phyloP scores from a whole-genome alignment of 2,888 invertebrate genomes.

The Elegia similella region DNA sequence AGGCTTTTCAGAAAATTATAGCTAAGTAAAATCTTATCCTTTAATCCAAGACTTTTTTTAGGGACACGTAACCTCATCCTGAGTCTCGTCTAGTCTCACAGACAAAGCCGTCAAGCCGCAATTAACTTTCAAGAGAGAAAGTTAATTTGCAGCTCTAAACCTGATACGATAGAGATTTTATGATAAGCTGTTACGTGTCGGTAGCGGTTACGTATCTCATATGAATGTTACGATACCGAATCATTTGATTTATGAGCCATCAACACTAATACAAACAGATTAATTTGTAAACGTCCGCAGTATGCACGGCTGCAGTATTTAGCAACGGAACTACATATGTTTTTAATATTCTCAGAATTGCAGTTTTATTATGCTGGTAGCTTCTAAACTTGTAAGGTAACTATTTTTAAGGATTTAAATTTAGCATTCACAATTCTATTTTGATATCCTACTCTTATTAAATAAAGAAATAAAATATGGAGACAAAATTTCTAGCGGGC shows the following conservation, averaged over 20 bases:
- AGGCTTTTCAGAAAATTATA: too few species aligned
- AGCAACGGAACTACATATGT: too few species aligned
- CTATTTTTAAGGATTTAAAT: too few species aligned
- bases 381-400: too few species aligned
- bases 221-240: neutral
- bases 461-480: too few species aligned
- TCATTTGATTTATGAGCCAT: slow-evolving; percentile 9
- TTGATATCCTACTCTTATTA: too few species aligned
- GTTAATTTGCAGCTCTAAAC: slow-evolving; percentile 32
- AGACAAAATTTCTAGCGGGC: too few species aligned
- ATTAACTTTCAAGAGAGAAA: slow-evolving; percentile 32
- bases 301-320: neutral
- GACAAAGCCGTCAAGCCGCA: slow-evolving; percentile 16
- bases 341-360: too few species aligned
- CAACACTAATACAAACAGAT: slow-evolving; percentile 3
- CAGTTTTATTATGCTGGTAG: too few species aligned
- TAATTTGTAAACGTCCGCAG: neutral
- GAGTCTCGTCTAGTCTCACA: slow-evolving; percentile 19
- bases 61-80: slow-evolving; percentile 7
- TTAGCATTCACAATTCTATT: too few species aligned
- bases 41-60: too few species aligned
- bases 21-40: too few species aligned
- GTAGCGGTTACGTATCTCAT: slow-evolving; percentile 16
- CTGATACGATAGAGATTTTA: slow-evolving; percentile 25
- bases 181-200: slow-evolving; percentile 21